A percentile compares a stretch with the other conserved stretches of the same genome.
These are phyloP conservation scores for Recurvirostra avosetta DNA, from an alignment of 2,113 vertebrate species.

Conservation along the genomic window DNA sequence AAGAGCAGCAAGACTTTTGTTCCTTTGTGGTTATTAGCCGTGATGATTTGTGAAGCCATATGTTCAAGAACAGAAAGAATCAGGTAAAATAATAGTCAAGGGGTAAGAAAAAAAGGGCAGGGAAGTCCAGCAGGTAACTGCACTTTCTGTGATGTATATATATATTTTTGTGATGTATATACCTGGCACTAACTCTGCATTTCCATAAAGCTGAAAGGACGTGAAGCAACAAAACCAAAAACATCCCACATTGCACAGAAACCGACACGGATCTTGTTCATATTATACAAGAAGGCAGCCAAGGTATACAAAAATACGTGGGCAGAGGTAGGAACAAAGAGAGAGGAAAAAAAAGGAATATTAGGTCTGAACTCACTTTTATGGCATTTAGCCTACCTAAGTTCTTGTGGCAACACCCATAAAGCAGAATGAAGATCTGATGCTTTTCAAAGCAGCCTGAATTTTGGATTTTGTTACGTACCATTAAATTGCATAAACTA, in stretches of 20 bases:
- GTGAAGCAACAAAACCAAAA: neutral
- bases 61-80: neutral
- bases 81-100: neutral
- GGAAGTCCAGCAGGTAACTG: neutral
- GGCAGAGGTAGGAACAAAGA: neutral
- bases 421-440: neutral
- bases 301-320: accelerated
- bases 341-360: neutral
- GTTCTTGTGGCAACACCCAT: neutral
- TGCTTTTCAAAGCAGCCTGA: neutral
- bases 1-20: neutral
- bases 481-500: neutral
- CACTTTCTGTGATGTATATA: neutral
- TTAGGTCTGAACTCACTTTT: neutral
- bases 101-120: neutral
- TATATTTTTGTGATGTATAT: too few species aligned
- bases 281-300: neutral
- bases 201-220: neutral
- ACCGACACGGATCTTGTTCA: neutral
- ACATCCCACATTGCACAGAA: neutral
- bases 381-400: neutral
- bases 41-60: neutral
- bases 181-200: neutral
- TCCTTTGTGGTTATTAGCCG: neutral
- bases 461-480: neutral